phyloP scores from a whole-genome alignment of 2,888 invertebrate genomes.

The Aethes cnicana region DNA sequence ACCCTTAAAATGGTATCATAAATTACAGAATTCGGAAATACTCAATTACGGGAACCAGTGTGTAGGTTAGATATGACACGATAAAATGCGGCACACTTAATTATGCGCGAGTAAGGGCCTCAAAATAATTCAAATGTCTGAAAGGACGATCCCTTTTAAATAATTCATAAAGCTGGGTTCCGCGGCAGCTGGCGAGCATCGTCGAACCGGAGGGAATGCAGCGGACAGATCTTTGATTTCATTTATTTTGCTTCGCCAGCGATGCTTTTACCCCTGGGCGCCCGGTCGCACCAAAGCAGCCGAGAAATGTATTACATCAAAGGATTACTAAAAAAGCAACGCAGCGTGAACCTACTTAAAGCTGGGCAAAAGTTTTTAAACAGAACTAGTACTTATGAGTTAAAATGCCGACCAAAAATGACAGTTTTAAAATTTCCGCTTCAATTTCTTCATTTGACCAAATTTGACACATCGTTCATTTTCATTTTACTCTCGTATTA shows the following conservation, averaged over 20 bases:
- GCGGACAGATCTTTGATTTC: slow-evolving; percentile 55
- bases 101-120: slow-evolving; percentile 63
- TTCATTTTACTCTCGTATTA: no score
- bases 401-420: no score
- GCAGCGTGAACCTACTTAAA: no score
- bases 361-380: no score
- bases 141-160: slow-evolving; percentile 62
- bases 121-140: slow-evolving; percentile 73
- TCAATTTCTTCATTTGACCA: no score
- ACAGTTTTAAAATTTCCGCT: no score
- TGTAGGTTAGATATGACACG: slow-evolving; percentile 50
- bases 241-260: slow-evolving; percentile 48
- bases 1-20: slow-evolving; percentile 36
- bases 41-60: slow-evolving; percentile 41
- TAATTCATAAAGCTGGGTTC: slow-evolving; percentile 68
- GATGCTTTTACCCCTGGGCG: slow-evolving; percentile 36
- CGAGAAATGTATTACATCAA: slow-evolving; percentile 9
- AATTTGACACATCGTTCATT: no score
- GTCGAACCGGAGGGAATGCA: slow-evolving; percentile 44
- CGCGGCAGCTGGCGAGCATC: slow-evolving; percentile 56
- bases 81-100: slow-evolving; percentile 54
- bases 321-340: slow-evolving; percentile 40
- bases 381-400: no score
- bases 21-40: slow-evolving; percentile 44
- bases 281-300: not conserved